These are phyloP conservation scores for Meleagris gallopavo DNA, from an alignment of 2,113 vertebrate species.

Conservation along the genomic window DNA sequence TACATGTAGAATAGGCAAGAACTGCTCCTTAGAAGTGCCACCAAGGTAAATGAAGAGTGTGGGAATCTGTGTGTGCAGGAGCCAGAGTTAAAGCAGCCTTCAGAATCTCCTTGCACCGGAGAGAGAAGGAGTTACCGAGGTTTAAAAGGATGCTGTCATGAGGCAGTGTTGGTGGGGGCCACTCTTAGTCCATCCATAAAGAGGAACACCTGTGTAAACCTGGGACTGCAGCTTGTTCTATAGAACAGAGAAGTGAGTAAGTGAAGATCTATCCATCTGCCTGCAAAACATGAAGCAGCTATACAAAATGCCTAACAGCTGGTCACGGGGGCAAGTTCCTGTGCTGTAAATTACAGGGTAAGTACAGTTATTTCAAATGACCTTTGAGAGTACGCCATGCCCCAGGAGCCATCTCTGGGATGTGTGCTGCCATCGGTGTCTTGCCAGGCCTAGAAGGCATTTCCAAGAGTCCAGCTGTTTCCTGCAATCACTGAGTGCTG, in stretches of 20 bases:
- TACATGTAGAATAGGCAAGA: background rate
- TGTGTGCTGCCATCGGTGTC: background rate
- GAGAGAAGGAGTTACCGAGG: background rate
- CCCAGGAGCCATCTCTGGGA: background rate
- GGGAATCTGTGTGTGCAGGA: background rate
- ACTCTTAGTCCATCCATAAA: background rate
- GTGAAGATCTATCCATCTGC: background rate
- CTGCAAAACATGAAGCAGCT: background rate
- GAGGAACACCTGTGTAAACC: background rate
- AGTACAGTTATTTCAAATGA: constrained; percentile 6
- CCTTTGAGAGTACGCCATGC: constrained; percentile 1
- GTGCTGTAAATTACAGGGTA: background rate
- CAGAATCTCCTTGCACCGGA: background rate
- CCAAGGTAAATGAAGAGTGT: background rate
- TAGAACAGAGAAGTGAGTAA: background rate
- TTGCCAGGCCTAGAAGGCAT: background rate
- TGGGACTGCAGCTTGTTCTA: background rate
- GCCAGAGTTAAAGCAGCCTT: background rate
- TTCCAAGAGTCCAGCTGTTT: constrained; percentile 47
- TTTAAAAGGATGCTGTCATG: background rate
- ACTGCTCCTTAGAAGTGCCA: background rate
- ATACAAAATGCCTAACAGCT: background rate
- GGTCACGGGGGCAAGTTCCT: accelerated
- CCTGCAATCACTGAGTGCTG: background rate
- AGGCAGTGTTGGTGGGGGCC: background rate